Evolutionary conservation across 2,113 vertebrate species (phyloP).

Genomic region (Oplegnathus fasciatus): DNA sequence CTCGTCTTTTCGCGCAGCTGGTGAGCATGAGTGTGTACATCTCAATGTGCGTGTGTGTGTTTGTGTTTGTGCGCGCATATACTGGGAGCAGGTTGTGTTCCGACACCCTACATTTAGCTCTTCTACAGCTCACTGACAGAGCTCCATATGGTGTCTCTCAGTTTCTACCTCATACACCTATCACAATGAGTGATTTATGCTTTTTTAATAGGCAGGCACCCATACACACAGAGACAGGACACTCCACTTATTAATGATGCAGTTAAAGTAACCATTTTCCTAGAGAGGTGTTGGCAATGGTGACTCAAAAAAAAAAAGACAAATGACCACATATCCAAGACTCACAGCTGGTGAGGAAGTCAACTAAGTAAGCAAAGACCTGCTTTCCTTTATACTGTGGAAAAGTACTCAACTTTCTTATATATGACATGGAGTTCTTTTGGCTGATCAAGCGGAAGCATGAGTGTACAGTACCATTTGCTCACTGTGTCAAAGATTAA

Average conservation of each 20-base stretch:
- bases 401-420: neutral
- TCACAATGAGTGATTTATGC: slow-evolving; percentile 62
- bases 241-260: slow-evolving; percentile 11
- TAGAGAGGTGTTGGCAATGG: neutral
- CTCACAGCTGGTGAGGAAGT: neutral
- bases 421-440: neutral
- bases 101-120: slow-evolving; percentile 76
- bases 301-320: neutral
- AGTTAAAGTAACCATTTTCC: slow-evolving; percentile 1
- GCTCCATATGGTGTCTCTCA: slow-evolving; percentile 68
- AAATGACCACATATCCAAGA: neutral
- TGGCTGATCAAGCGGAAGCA: slow-evolving; percentile 10
- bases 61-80: slow-evolving; percentile 14
- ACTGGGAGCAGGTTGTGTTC: slow-evolving; percentile 38
- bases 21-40: slow-evolving; percentile 26
- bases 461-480: slow-evolving; percentile 11
- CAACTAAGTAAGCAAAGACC: neutral
- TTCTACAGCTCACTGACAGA: slow-evolving; percentile 54
- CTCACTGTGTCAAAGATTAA: slow-evolving; percentile 41
- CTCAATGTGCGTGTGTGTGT: neutral
- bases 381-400: neutral
- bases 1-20: slow-evolving; percentile 58
- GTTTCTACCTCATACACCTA: slow-evolving; percentile 51
- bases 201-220: slow-evolving; percentile 62
- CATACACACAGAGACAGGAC: neutral